These are phyloP conservation scores for Anorthoa munda DNA, from an alignment of 2,888 invertebrate genomes.

Conservation along the genomic window DNA sequence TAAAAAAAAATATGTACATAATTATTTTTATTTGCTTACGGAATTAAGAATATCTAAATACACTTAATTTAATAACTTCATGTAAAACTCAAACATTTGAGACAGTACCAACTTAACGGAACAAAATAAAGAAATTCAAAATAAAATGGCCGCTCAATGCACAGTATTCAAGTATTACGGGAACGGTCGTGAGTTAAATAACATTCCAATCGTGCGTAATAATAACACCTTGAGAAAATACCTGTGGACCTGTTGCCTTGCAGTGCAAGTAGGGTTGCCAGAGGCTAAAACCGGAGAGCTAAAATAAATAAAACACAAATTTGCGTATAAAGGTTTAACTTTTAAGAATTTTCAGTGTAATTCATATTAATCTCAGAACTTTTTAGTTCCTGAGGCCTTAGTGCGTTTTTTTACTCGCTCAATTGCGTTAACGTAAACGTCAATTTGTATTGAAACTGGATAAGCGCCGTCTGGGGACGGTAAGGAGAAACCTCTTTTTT, in stretches of 20 bases:
- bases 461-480: too few relatives aligned
- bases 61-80: too few relatives aligned
- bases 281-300: neutral
- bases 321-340: too few relatives aligned
- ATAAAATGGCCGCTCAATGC: slow-evolving; percentile 31
- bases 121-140: neutral
- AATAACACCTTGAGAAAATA: slow-evolving; percentile 52
- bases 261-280: slow-evolving; percentile 8
- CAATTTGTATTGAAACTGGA: too few relatives aligned
- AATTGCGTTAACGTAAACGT: too few relatives aligned
- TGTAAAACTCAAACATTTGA: neutral
- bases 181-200: slow-evolving; percentile 46
- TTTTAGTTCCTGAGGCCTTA: too few relatives aligned
- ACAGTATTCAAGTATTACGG: slow-evolving; percentile 41
- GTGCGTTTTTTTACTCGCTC: too few relatives aligned
- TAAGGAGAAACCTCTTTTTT: too few relatives aligned
- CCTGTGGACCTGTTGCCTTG: slow-evolving; percentile 54
- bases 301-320: too few relatives aligned
- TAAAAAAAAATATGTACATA: too few relatives aligned
- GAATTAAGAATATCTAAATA: neutral
- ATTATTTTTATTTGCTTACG: neutral
- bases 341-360: too few relatives aligned
- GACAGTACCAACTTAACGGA: neutral
- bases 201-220: slow-evolving; percentile 61
- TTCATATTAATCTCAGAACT: too few relatives aligned